Conservation (phyloP, 2,888 invertebrate species). For the Ormyrus rosae region DNA sequence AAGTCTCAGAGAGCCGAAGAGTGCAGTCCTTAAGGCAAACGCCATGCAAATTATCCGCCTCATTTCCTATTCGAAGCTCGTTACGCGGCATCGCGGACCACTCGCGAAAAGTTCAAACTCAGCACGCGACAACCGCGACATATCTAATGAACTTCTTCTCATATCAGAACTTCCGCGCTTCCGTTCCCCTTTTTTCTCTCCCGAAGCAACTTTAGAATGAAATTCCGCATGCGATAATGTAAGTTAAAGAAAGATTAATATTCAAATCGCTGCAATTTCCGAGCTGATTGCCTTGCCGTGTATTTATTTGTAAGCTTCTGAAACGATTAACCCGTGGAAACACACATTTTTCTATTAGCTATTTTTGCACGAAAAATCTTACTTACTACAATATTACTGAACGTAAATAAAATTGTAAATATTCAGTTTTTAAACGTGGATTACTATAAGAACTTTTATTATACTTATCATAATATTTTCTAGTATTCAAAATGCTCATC, state of each 20-base stretch:
- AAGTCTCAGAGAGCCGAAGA: conserved; percentile 3
- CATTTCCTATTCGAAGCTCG: conserved; percentile 62
- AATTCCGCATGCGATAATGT: conserved; percentile 50
- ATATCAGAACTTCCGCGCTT: conserved; percentile 17
- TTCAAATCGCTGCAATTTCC: conserved; percentile 16
- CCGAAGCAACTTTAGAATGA: conserved; percentile 40
- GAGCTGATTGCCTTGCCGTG: neutral
- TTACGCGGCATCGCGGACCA: conserved; percentile 55
- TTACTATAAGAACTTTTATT: too few relatives aligned
- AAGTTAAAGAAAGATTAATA: conserved; percentile 41
- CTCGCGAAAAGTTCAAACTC: conserved; percentile 55
- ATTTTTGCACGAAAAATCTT: too few relatives aligned
- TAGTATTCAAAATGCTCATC: too few relatives aligned
- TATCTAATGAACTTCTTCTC: conserved; percentile 55
- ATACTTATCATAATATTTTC: too few relatives aligned
- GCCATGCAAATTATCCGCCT: conserved; percentile 62
- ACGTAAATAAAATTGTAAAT: too few relatives aligned
- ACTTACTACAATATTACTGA: too few relatives aligned
- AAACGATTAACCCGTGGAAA: too few relatives aligned
- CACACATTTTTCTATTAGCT: too few relatives aligned
- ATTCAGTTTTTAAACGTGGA: too few relatives aligned
- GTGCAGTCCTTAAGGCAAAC: conserved; percentile 55
- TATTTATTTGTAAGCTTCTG: too few relatives aligned
- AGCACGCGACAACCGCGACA: conserved; percentile 52
- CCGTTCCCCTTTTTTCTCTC: neutral